Evolutionary conservation across 2,113 vertebrate genomes (phyloP), one percentile per base, ranked within the genome.

Genomic region (Peucedramus taeniatus): DNA sequence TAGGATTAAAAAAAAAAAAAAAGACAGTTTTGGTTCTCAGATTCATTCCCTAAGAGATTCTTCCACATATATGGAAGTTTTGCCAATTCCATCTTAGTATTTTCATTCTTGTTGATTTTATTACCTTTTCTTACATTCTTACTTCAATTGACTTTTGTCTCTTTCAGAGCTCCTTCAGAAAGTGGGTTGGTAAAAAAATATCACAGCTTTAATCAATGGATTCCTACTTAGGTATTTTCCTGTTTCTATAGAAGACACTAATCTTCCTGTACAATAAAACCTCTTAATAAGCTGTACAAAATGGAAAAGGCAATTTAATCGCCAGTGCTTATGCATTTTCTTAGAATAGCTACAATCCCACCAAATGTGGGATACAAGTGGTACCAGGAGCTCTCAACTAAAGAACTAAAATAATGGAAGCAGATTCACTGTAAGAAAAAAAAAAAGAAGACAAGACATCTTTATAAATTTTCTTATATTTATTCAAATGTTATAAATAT

Each of bases 261-360:
- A 95, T 97, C 94, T 96, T 96, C 89, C 70, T 94, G 44, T 89
- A 90, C 85, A 96, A 85, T 70, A 94, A 95, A 97, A 96, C 91
- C 96, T 94, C 56, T 93, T 97, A 94, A 97, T 96, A 97, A 95
- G 87, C 96, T 98, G 96, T 4, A 83, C 83, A 97, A 96, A 97
- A 95, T 91, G 97, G 96, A 97, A 97, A 98, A 97, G 91, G 96
- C 92, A 96, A 90, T 97, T 97, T 97, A 98, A 97, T 97, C 97
- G 89, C 88, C 22, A 30, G 66, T 69, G 87, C 83, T 97, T 87
- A 84, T 66, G 23, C 84, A 94, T 96, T 97, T 97, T 91, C 78
- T 95, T 53, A 50, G 40, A 76, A 85, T 35, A 97, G 92, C 81
- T 80, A 26, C 83, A 93, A 89, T 97, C 83, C 93, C 96, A 31